Evolutionary conservation across 2,797 vertebrate species (phyloP).

Genomic region (Pygocentrus nattereri): DNA sequence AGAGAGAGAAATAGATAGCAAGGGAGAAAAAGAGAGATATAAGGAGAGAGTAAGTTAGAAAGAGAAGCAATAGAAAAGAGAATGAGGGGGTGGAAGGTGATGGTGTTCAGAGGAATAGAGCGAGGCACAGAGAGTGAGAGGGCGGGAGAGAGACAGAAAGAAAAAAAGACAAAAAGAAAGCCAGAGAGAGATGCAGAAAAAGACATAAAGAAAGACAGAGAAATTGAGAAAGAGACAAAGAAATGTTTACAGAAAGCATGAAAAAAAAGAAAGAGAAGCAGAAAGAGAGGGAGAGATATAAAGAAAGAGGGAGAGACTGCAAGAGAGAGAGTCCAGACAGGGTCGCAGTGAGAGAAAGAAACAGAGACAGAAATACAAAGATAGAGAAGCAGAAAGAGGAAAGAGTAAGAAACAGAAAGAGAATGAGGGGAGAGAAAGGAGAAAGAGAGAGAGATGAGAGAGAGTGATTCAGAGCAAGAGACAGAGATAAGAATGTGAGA

Average conservation of each 20-base stretch:
- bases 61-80: background rate
- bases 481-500: background rate
- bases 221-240: background rate
- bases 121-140: conserved; percentile 40
- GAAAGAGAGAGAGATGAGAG: background rate
- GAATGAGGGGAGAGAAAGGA: too few species aligned
- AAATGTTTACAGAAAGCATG: too few species aligned
- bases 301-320: background rate
- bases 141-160: conserved; percentile 24
- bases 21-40: background rate
- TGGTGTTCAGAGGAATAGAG: conserved; percentile 45
- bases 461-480: too few species aligned
- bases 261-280: too few species aligned
- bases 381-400: too few species aligned
- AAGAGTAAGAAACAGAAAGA: too few species aligned
- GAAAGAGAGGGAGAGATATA: too few species aligned
- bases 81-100: conserved; percentile 53
- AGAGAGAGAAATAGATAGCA: background rate
- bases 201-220: background rate
- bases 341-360: too few species aligned
- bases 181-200: too few species aligned
- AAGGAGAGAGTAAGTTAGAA: background rate
- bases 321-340: background rate
- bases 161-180: background rate
- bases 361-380: too few species aligned